Conservation (phyloP, 2,888 invertebrate species). For the Caenorhabditis imperialis region DNA sequence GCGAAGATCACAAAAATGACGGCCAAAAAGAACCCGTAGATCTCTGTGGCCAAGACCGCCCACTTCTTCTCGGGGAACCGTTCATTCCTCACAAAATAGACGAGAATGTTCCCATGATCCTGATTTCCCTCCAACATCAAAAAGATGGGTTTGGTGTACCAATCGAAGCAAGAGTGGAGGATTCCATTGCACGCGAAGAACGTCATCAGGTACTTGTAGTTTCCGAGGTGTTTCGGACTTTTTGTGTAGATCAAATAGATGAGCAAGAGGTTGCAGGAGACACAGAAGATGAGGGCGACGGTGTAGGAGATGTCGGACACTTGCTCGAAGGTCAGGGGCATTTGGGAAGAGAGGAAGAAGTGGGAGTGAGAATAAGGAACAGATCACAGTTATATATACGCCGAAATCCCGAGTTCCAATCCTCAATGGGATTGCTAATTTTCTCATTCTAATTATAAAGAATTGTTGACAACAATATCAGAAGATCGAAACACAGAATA, state of each 20-base stretch:
- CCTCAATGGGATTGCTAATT: no score
- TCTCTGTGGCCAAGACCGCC: constrained; percentile 20
- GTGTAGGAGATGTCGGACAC: constrained; percentile 22
- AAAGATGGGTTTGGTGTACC: constrained; percentile 21
- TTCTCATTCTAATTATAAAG: no score
- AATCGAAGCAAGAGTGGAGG: constrained; percentile 16
- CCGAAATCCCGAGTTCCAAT: no score
- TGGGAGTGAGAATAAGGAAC: no score
- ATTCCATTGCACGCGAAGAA: constrained; percentile 26
- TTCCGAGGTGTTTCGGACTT: constrained; percentile 18
- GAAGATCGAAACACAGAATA: no score
- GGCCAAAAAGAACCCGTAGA: constrained; percentile 27
- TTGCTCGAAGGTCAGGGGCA: neutral
- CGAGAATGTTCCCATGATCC: constrained; percentile 18
- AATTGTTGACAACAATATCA: no score
- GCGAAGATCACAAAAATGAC: constrained; percentile 34
- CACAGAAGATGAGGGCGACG: constrained; percentile 16
- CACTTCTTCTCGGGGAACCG: constrained; percentile 26
- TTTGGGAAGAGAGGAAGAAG: no score
- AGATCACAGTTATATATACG: no score
- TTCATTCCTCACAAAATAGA: constrained; percentile 17
- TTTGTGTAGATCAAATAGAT: constrained; percentile 26
- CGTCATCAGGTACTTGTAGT: constrained; percentile 30
- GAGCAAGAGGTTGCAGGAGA: constrained; percentile 18
- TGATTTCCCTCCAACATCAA: constrained; percentile 23